Evolutionary conservation across 1,140 invertebrate species (phyloP).

Genomic region (Sinella curviseta): DNA sequence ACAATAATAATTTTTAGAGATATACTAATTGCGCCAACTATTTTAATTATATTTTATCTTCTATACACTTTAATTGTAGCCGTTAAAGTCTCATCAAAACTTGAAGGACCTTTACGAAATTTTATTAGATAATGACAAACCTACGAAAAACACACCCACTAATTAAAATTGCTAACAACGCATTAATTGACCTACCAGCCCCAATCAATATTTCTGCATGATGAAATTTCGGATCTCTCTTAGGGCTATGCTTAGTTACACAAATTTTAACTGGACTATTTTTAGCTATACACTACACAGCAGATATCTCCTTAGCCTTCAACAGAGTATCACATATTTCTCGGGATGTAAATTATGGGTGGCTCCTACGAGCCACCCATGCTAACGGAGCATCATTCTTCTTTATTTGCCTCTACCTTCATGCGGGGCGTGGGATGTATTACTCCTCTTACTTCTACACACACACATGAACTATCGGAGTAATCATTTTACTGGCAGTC

Average conservation of each 20-base stretch:
- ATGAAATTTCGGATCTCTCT: slow-evolving; percentile 51
- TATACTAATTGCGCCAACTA: background rate
- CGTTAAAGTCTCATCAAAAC: slow-evolving; percentile 39
- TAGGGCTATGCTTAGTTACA: slow-evolving; percentile 49
- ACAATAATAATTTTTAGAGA: background rate
- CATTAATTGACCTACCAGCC: slow-evolving; percentile 47
- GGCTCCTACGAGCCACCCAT: slow-evolving; percentile 61
- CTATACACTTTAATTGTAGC: slow-evolving; percentile 42
- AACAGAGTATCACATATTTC: slow-evolving; percentile 57
- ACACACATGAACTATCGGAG: slow-evolving; percentile 61
- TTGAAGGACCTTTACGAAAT: slow-evolving; percentile 35
- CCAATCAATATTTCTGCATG: slow-evolving; percentile 49
- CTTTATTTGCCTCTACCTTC: slow-evolving; percentile 54
- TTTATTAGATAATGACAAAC: slow-evolving; percentile 44
- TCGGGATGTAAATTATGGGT: slow-evolving; percentile 55
- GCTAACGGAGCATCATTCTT: slow-evolving; percentile 56
- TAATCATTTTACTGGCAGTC: slow-evolving; percentile 62
- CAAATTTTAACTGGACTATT: slow-evolving; percentile 51
- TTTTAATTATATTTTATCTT: slow-evolving; percentile 42
- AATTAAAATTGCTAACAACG: slow-evolving; percentile 48
- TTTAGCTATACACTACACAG: slow-evolving; percentile 52
- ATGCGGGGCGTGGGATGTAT: slow-evolving; percentile 52
- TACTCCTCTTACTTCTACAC: slow-evolving; percentile 52
- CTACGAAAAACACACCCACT: slow-evolving; percentile 46
- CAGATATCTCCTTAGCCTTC: slow-evolving; percentile 61